Evolutionary conservation across 2,113 vertebrate species (phyloP), one percentile per base, ranked within the genome.

Genomic region (zebrafish (Danio rerio)): DNA sequence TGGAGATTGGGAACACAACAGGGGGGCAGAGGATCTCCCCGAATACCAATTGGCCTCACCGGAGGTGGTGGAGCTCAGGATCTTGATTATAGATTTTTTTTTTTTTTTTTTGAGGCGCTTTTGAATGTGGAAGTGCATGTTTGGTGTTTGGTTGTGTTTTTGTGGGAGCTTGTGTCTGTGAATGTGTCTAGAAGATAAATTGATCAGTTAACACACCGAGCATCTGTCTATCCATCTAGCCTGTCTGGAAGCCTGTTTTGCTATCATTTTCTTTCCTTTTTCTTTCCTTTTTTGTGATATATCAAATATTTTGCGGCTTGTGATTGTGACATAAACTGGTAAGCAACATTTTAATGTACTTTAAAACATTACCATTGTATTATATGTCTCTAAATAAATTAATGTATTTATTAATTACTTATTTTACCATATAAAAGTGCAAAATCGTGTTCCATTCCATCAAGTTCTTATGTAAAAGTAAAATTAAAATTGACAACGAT

Each of bases 41-140:
- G 93, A 94, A 94, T 94, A 94, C 92, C 92, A 94, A 94, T 92
- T 92, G 93, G 90, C 88, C 90, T 89, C 92, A 91, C 88, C 86
- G 6, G 90, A 91, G 92, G 92, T 89, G 88, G 90, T 83, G 81
- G 86, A 90, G 88, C 88, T 85, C 89, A 87, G 91, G 89, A 93
- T 93, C 92, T 91, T 88, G 90, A 94, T 94, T 93, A 93, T 94
- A 94, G 92, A 93, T 93, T 93, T 94, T 80, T 31, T 31, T 93
- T 94, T 80, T 31, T 31, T 31, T 31, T 31, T 75, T 90, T 91
- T 89, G 89, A 91, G 93, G 90, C 87, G 73, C 88, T 86, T 89
- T 77, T 82, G 40, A 69, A 45, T 42, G 59, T 76, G 71, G 68
- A 5, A 62, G 49, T 81, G 56, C 79, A 45, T 80, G 70, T 82